Evolutionary conservation across 2,113 vertebrate species (phyloP).

Genomic region (Capreolus pygargus): DNA sequence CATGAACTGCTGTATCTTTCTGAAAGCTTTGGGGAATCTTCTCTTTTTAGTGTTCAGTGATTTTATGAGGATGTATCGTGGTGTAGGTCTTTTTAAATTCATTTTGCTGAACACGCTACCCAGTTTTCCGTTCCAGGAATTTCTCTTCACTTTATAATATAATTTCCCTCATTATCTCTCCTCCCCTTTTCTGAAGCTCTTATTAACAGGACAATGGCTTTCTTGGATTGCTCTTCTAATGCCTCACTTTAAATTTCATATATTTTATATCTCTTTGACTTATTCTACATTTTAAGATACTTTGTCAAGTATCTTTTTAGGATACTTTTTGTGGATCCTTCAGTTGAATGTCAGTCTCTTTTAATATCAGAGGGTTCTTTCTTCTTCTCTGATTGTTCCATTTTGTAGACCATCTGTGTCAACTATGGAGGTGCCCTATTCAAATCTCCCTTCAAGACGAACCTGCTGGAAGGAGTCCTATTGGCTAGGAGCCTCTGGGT

Average conservation of each 20-base stretch:
- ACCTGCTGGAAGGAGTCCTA: neutral
- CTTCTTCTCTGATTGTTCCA: neutral
- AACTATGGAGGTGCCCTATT: fast-evolving
- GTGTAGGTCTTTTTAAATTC: neutral
- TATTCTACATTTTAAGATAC: conserved; percentile 3
- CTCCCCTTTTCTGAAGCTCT: neutral
- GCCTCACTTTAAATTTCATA: neutral
- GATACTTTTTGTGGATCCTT: neutral
- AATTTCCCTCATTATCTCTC: neutral
- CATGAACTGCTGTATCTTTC: neutral
- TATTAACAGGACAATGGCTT: neutral
- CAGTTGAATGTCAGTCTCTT: neutral
- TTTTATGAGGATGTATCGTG: neutral
- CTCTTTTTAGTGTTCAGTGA: neutral
- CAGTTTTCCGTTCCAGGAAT: conserved; percentile 16
- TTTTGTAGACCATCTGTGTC: neutral
- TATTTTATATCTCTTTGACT: neutral
- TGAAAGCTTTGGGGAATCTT: neutral
- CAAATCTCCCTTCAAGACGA: neutral
- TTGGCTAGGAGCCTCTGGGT: neutral
- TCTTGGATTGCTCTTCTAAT: neutral
- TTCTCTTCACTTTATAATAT: neutral
- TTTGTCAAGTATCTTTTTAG: neutral
- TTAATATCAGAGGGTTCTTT: neutral
- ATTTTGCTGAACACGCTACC: neutral